These are phyloP conservation scores for Butastur rufipennis DNA, from an alignment of 2,113 vertebrate species.

Conservation along the genomic window DNA sequence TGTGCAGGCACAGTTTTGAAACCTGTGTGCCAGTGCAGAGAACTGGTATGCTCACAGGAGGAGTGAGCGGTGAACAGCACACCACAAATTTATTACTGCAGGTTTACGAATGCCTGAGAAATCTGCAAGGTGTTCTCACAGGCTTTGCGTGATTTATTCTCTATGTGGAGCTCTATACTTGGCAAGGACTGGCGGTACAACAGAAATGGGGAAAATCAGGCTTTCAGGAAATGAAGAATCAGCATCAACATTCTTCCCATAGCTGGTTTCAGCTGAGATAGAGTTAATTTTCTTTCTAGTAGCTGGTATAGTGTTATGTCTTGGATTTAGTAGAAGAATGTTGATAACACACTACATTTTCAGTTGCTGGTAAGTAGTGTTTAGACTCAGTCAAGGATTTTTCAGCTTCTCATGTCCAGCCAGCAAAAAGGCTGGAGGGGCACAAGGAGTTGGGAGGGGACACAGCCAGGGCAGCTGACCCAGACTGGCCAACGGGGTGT, in stretches of 20 bases:
- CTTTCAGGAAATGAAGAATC: background rate
- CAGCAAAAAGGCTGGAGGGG: too few species aligned
- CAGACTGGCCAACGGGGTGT: rapidly evolving
- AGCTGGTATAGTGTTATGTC: too few species aligned
- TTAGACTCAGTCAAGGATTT: too few species aligned
- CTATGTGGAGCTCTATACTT: background rate
- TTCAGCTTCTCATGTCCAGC: too few species aligned
- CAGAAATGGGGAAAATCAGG: background rate
- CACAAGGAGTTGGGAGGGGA: too few species aligned
- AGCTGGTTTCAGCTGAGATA: too few species aligned
- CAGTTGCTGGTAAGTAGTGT: too few species aligned
- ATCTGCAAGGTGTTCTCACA: background rate
- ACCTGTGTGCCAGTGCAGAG: background rate
- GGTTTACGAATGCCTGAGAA: background rate
- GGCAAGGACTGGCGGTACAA: background rate
- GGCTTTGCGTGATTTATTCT: background rate
- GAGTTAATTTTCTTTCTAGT: too few species aligned
- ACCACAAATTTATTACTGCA: background rate
- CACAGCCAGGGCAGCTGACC: too few species aligned
- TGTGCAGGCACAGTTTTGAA: background rate
- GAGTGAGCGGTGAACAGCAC: background rate
- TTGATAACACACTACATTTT: too few species aligned
- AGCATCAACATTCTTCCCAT: too few species aligned
- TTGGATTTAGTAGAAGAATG: too few species aligned
- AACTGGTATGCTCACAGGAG: background rate